Percentiles rank a stretch among this genome's conserved stretches.
Evolutionary conservation across 1,140 invertebrate genomes (phyloP).

Genomic region (Cherax quadricarinatus): DNA sequence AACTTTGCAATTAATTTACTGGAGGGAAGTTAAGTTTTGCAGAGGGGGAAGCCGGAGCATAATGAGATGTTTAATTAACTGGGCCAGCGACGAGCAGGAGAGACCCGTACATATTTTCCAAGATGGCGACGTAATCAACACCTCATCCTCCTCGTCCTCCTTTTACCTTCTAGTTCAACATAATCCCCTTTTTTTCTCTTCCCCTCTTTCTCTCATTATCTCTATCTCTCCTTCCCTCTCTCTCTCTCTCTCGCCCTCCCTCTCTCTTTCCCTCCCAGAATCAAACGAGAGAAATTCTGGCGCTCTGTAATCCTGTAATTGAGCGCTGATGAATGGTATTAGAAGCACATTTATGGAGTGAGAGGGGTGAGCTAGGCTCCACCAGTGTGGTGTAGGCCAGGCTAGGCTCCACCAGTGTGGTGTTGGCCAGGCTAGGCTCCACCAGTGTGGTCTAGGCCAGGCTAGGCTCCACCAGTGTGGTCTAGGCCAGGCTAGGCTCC

Average conservation of each 20-base stretch:
- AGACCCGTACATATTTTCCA: conserved; percentile 15
- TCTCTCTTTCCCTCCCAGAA: not conserved
- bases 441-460: no score
- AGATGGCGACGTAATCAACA: not conserved
- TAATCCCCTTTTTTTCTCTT: not conserved
- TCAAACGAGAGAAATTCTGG: not conserved
- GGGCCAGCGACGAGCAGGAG: not conserved
- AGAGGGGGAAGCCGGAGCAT: conserved; percentile 39
- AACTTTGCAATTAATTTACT: conserved; percentile 68
- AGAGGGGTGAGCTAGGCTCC: not conserved
- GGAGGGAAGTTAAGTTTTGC: conserved; percentile 61
- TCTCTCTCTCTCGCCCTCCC: not conserved
- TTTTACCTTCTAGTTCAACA: not conserved
- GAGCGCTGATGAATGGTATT: not conserved
- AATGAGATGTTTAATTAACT: conserved; percentile 67
- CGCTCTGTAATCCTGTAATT: conserved; percentile 5
- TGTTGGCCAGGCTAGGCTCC: no score
- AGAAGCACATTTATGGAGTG: not conserved
- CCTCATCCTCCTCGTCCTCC: not conserved
- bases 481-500: no score
- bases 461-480: no score
- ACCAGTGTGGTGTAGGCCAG: no score
- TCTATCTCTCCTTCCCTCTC: not conserved
- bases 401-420: no score
- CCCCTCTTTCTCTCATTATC: no score